Evolutionary conservation across 1,140 invertebrate genomes (phyloP).

Genomic region (Drosophila bipectinata): DNA sequence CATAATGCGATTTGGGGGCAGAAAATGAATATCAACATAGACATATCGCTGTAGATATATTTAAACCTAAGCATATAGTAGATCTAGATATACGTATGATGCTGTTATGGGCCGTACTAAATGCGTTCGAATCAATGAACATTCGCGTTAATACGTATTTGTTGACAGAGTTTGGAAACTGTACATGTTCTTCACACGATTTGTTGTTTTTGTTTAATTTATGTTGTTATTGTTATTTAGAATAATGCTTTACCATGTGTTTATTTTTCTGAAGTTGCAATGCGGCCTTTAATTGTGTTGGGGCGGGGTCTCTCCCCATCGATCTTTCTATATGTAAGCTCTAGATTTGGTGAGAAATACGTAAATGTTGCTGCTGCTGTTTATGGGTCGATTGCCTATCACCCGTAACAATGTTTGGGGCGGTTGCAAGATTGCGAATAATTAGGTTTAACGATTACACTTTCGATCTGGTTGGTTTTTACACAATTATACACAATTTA

Average conservation of each 20-base stretch:
- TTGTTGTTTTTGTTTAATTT: constrained; percentile 7
- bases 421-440: constrained; percentile 47
- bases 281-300: constrained; percentile 45
- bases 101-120: constrained; percentile 29
- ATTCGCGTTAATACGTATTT: constrained; percentile 23
- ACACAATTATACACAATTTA: constrained; percentile 73
- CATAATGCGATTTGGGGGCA: constrained; percentile 69
- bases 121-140: constrained; percentile 25
- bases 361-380: constrained; percentile 49
- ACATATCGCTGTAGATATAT: constrained; percentile 40
- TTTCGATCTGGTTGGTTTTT: constrained; percentile 61
- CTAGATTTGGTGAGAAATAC: constrained; percentile 80
- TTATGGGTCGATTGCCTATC: constrained; percentile 12
- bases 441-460: constrained; percentile 59
- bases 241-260: constrained; percentile 56
- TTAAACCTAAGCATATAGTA: constrained; percentile 21
- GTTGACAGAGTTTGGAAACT: constrained; percentile 59
- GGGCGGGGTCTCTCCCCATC: constrained; percentile 8
- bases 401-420: constrained; percentile 25
- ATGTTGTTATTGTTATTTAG: constrained; percentile 34
- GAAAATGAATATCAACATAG: constrained; percentile 62
- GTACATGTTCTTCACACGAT: constrained; percentile 57
- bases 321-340: constrained; percentile 63
- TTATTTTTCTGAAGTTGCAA: constrained; percentile 24
- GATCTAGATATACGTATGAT: constrained; percentile 34